Evolutionary conservation across 2,113 vertebrate genomes (phyloP).

Genomic region (Neolamprologus tretocephalus): DNA sequence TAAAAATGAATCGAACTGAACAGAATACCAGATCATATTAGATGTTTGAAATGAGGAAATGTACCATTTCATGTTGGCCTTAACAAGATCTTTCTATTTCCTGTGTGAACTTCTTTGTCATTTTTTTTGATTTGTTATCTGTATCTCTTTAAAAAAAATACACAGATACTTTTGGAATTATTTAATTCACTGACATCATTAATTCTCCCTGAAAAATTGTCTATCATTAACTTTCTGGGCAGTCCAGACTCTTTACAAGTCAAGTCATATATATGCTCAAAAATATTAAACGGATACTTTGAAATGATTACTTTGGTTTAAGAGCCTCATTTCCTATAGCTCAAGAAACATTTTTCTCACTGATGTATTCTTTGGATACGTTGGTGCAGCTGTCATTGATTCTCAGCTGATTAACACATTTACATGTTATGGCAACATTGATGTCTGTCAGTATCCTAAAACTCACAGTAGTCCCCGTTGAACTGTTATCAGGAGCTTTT

Average conservation of each 20-base stretch:
- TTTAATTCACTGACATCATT: neutral
- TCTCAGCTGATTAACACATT: neutral
- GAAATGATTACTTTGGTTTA: neutral
- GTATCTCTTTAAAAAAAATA: neutral
- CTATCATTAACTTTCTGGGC: neutral
- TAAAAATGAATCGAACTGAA: neutral
- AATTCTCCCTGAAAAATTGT: neutral
- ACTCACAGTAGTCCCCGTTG: neutral
- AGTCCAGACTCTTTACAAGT: neutral
- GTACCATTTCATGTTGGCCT: fast-evolving
- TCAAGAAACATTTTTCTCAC: neutral
- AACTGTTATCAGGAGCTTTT: neutral
- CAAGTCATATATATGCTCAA: neutral
- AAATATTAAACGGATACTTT: fast-evolving
- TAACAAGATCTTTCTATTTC: neutral
- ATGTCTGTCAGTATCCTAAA: neutral
- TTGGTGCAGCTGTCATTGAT: neutral
- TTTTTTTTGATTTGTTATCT: neutral
- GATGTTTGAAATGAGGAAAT: neutral
- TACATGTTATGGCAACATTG: fast-evolving
- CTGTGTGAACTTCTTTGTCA: neutral
- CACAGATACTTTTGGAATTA: neutral
- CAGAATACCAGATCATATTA: neutral
- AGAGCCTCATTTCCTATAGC: neutral
- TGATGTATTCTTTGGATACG: fast-evolving